Evolutionary conservation across 2,797 vertebrate species (phyloP).

Genomic region (Pipistrellus kuhlii): DNA sequence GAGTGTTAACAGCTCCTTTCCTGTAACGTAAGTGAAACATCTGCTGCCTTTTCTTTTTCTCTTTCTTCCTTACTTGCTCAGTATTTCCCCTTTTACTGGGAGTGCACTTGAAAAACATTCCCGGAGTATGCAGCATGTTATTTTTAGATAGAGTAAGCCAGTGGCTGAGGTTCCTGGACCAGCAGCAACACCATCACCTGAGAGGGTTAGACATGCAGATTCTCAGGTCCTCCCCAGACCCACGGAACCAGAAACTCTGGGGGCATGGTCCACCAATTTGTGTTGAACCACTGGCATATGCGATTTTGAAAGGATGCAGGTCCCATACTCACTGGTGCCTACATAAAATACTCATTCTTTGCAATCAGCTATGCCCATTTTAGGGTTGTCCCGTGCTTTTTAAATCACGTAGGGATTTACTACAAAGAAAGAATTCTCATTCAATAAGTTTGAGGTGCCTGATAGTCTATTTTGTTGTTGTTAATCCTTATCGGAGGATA

Average conservation of each 20-base stretch:
- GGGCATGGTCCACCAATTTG: accelerated
- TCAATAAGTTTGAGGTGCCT: background rate
- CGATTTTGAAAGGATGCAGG: background rate
- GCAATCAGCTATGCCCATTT: background rate
- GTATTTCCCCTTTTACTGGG: background rate
- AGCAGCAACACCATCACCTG: background rate
- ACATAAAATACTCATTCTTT: background rate
- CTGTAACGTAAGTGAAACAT: background rate
- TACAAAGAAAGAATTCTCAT: conserved; percentile 1
- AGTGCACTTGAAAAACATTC: background rate
- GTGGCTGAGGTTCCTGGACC: background rate
- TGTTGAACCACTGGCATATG: background rate
- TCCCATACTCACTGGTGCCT: background rate
- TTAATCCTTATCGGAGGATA: no score
- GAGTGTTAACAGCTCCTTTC: conserved; percentile 40
- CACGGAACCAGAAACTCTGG: background rate
- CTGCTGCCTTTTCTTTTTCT: background rate
- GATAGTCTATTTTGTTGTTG: no score
- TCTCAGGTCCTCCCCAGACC: background rate
- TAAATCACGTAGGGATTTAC: background rate
- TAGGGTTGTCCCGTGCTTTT: background rate
- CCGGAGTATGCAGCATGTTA: background rate
- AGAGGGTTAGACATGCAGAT: background rate
- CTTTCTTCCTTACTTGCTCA: background rate
- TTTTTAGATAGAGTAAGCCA: background rate